These are phyloP conservation scores for Strigops habroptila DNA, from an alignment of 2,113 vertebrate species.

Conservation along the genomic window DNA sequence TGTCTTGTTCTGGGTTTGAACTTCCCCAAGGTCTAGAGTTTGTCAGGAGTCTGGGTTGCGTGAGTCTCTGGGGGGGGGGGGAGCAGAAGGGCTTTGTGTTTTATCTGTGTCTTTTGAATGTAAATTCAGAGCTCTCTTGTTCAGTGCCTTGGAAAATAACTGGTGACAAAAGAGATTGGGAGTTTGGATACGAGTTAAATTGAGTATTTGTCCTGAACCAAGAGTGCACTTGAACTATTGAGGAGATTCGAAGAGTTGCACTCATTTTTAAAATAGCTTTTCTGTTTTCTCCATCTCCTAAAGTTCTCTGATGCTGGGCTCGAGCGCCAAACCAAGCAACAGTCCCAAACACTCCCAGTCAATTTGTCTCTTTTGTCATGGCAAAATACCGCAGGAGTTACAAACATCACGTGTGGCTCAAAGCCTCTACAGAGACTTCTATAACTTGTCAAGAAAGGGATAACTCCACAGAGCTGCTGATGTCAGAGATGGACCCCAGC, in stretches of 20 bases:
- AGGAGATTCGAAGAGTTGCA: neutral
- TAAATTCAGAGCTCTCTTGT: neutral
- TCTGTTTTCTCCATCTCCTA: neutral
- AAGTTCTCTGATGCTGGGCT: neutral
- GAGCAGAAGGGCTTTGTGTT: neutral
- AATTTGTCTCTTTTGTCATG: neutral
- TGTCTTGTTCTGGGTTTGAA: neutral
- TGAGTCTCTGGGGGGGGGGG: neutral
- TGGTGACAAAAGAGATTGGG: constrained; percentile 7
- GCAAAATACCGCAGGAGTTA: neutral
- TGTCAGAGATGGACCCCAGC: neutral
- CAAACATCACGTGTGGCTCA: fast-evolving
- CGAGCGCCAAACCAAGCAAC: neutral
- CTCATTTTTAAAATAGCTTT: constrained; percentile 4
- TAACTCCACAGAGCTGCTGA: neutral
- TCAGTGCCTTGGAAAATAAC: neutral
- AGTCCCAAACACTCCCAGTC: neutral
- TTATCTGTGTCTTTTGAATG: neutral
- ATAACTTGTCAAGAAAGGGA: neutral
- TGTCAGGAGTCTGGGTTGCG: neutral
- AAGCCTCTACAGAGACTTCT: neutral
- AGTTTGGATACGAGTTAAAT: constrained; percentile 37
- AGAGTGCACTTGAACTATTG: neutral
- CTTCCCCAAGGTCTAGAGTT: neutral
- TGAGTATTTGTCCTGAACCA: constrained; percentile 27